These are phyloP conservation scores for Hemaris fuciformis DNA, from an alignment of 2,888 invertebrate species.

Conservation along the genomic window DNA sequence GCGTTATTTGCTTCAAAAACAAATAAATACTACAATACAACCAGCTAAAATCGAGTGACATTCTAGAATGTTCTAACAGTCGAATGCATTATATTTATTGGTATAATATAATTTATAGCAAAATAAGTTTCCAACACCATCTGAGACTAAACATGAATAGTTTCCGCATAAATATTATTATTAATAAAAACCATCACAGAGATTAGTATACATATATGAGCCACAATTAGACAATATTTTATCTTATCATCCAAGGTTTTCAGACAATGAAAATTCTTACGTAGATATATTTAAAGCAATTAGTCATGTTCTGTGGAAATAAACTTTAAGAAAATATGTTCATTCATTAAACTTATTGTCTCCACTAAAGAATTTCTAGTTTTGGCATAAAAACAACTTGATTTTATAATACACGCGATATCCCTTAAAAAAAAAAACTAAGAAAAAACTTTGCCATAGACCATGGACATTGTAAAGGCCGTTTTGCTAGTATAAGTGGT, in stretches of 20 bases:
- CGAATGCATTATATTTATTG: too few relatives aligned
- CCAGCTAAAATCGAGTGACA: too few relatives aligned
- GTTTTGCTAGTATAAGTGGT: too few relatives aligned
- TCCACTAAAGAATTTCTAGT: neutral
- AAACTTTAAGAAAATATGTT: neutral
- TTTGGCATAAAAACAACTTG: neutral
- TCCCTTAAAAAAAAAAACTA: too few relatives aligned
- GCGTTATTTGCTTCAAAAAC: neutral
- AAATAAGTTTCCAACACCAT: neutral
- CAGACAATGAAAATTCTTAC: slow-evolving; percentile 57
- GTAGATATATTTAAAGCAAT: slow-evolving; percentile 42
- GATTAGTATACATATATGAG: neutral
- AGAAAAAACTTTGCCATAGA: too few relatives aligned
- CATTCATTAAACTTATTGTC: neutral
- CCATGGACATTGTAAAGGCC: too few relatives aligned
- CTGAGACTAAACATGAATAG: neutral
- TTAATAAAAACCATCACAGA: neutral
- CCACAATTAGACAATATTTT: slow-evolving; percentile 39
- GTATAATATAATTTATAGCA: neutral
- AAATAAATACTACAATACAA: neutral
- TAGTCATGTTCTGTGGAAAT: slow-evolving; percentile 31
- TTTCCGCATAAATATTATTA: neutral
- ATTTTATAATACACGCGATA: slow-evolving; percentile 10
- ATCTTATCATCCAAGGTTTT: slow-evolving; percentile 62
- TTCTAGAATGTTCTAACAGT: too few relatives aligned